Percentiles rank a stretch among this genome's conserved stretches.
Conservation (phyloP, 64 coral and sea anemone genomes). For the Dendrophyllia cribrosa region DNA sequence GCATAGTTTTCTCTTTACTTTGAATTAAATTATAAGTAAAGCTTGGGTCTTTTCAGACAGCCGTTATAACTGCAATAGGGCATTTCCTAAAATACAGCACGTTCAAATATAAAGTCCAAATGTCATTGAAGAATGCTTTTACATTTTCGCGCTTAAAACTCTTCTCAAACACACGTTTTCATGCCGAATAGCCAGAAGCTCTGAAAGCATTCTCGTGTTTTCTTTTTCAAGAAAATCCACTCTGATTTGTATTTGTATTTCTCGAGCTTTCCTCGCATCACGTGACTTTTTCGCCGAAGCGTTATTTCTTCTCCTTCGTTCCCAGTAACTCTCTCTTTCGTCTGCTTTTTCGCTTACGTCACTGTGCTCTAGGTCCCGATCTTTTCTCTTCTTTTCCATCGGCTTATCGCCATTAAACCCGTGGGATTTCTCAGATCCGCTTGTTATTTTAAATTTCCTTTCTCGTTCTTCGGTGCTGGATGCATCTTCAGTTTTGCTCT, state of each 20-base stretch:
- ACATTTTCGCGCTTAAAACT: constrained; percentile 4
- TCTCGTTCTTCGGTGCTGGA: neutral
- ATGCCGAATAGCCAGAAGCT: neutral
- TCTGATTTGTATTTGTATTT: constrained; percentile 79
- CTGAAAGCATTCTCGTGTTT: constrained; percentile 45
- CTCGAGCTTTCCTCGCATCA: constrained; percentile 79
- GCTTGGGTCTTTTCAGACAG: too few species aligned
- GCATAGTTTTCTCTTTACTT: too few species aligned
- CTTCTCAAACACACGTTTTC: constrained; percentile 34
- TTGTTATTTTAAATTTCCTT: too few species aligned
- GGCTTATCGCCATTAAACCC: neutral
- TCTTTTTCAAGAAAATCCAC: constrained; percentile 83
- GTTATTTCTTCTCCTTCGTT: constrained; percentile 82
- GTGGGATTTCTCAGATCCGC: neutral
- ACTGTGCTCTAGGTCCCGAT: too few species aligned
- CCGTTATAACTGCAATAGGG: too few species aligned
- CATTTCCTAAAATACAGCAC: too few species aligned
- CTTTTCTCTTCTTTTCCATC: neutral
- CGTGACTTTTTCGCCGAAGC: constrained; percentile 88
- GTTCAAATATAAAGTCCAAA: too few species aligned
- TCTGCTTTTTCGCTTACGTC: too few species aligned
- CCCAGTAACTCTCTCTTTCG: constrained; percentile 59
- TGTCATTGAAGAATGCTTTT: too few species aligned
- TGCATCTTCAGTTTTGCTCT: neutral
- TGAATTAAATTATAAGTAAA: too few species aligned